These are phyloP conservation scores for Fragariocoptes setiger DNA, from an alignment of 1,140 invertebrate species.

Conservation along the genomic window DNA sequence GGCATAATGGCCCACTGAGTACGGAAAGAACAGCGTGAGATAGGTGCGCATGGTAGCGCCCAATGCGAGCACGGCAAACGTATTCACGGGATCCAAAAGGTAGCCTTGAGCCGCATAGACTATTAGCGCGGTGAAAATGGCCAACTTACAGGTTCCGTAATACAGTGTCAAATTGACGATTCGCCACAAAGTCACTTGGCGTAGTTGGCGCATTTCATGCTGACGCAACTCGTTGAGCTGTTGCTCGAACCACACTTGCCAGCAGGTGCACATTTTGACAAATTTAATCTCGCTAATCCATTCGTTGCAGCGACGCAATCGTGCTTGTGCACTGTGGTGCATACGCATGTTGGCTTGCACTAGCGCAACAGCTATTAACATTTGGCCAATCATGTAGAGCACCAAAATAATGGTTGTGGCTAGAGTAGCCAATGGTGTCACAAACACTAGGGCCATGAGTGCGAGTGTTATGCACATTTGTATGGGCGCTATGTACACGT, in stretches of 20 bases:
- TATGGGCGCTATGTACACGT: neutral
- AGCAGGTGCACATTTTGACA: neutral
- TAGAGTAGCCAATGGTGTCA: neutral
- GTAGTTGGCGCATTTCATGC: neutral
- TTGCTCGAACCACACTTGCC: neutral
- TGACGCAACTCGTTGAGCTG: neutral
- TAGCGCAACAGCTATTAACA: neutral
- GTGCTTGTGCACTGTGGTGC: neutral
- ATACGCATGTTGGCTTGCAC: neutral
- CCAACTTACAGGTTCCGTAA: neutral
- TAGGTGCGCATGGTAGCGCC: conserved; percentile 19
- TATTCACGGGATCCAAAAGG: neutral
- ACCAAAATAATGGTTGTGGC: neutral
- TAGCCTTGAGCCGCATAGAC: neutral
- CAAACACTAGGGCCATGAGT: neutral
- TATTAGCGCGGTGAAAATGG: neutral
- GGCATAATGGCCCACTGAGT: conserved; percentile 25
- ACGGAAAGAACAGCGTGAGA: conserved; percentile 34
- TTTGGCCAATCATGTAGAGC: neutral
- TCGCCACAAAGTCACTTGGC: neutral
- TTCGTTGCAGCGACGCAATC: neutral
- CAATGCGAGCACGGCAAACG: neutral
- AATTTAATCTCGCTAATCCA: neutral
- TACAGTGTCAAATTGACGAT: neutral
- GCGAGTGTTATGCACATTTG: neutral